Percentiles rank a stretch among this genome's conserved stretches.
Conservation (phyloP, 1,140 invertebrate species). For the Cecropterus lyciades region DNA sequence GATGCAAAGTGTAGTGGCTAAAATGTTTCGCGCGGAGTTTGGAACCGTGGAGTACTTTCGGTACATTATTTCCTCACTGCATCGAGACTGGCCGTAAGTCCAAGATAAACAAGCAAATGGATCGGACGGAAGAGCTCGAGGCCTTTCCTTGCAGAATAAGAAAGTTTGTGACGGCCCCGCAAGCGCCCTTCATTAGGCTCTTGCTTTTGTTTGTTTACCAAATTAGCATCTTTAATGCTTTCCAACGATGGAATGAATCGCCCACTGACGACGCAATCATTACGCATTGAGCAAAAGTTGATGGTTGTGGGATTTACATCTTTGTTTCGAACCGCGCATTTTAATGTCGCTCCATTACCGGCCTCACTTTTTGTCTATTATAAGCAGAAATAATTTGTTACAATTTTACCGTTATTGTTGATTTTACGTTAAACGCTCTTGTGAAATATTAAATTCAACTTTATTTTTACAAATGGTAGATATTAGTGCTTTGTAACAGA, state of each 20-base stretch:
- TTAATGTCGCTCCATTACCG: slow-evolving; percentile 32
- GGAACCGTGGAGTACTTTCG: slow-evolving; percentile 23
- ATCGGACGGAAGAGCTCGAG: slow-evolving; percentile 72
- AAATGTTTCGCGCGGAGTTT: slow-evolving; percentile 34
- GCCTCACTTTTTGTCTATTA: slow-evolving; percentile 1
- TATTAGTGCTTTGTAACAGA: no score
- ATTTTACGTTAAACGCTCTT: slow-evolving; percentile 2
- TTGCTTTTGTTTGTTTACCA: slow-evolving; percentile 77
- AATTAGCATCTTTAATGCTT: slow-evolving; percentile 78
- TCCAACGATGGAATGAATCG: slow-evolving; percentile 60
- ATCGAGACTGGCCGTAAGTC: slow-evolving; percentile 60
- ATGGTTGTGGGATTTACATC: slow-evolving; percentile 49
- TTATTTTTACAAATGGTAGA: no score
- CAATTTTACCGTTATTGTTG: background rate
- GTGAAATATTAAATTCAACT: background rate
- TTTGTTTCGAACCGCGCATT: slow-evolving; percentile 41
- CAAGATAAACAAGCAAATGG: slow-evolving; percentile 78
- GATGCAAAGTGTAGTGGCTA: slow-evolving; percentile 10
- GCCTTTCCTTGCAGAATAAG: slow-evolving; percentile 70
- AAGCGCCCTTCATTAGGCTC: slow-evolving; percentile 79
- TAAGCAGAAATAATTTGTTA: slow-evolving; percentile 5
- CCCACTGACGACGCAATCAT: slow-evolving; percentile 63
- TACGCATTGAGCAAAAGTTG: slow-evolving; percentile 64
- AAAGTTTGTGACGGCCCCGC: slow-evolving; percentile 73
- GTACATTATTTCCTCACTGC: slow-evolving; percentile 60